Evolutionary conservation across 2,797 vertebrate genomes (phyloP).

Genomic region (Nyctibius grandis): DNA sequence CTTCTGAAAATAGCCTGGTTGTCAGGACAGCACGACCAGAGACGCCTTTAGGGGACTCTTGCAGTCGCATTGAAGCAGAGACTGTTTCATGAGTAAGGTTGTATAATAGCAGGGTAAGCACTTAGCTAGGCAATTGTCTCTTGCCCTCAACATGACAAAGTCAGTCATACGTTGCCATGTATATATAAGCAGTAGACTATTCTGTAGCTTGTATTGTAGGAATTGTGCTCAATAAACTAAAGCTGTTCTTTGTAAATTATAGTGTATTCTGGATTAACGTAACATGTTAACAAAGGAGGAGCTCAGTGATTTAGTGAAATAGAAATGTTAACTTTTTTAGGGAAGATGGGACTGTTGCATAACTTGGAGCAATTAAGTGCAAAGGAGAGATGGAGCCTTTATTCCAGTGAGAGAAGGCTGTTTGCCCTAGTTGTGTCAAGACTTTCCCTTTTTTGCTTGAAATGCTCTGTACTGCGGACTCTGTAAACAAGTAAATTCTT

Average conservation of each 20-base stretch:
- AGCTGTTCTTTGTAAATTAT: neutral
- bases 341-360: neutral
- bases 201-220: neutral
- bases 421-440: neutral
- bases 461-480: neutral
- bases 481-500: neutral
- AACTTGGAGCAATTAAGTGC: neutral
- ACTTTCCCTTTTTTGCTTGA: neutral
- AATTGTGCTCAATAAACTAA: neutral
- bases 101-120: rapidly evolving
- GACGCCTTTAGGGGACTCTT: neutral
- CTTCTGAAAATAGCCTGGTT: neutral
- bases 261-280: neutral
- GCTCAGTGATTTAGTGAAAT: rapidly evolving
- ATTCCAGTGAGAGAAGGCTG: neutral
- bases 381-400: neutral
- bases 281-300: neutral
- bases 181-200: neutral
- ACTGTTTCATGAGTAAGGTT: neutral
- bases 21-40: neutral
- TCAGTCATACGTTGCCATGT: rapidly evolving
- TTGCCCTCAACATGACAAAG: rapidly evolving
- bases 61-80: neutral
- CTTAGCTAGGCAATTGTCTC: neutral
- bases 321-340: neutral